These are phyloP conservation scores for Labeo rohita DNA, from an alignment of 2,113 vertebrate species.

Conservation along the genomic window DNA sequence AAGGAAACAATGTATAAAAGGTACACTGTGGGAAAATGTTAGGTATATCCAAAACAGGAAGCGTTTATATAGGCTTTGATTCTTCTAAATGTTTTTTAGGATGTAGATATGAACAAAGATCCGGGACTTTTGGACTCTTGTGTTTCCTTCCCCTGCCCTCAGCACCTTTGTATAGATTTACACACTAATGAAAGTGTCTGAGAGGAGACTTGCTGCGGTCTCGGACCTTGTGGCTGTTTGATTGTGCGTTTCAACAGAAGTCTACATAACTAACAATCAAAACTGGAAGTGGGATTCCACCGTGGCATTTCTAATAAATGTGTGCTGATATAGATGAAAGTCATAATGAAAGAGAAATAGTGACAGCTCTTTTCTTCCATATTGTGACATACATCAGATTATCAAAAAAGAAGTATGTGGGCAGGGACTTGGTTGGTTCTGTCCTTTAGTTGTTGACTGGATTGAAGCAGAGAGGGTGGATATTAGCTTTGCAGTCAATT, in stretches of 20 bases:
- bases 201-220: not conserved
- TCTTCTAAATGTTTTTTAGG: not conserved
- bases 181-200: constrained; percentile 7
- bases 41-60: constrained; percentile 5
- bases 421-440: not conserved
- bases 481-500: not conserved
- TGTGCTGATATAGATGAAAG: not conserved
- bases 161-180: constrained; percentile 4
- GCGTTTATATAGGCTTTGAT: constrained; percentile 12
- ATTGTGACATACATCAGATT: not conserved
- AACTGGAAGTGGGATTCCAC: not conserved
- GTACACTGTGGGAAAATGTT: not conserved
- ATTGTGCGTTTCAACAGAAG: not conserved
- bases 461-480: not conserved
- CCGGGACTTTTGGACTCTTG: not conserved
- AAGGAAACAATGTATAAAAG: not conserved
- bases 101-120: not conserved
- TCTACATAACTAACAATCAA: not conserved
- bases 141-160: constrained; percentile 24
- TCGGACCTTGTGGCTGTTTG: not conserved
- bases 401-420: not conserved
- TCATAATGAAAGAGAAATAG: not conserved
- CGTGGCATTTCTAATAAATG: not conserved
- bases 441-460: not conserved
- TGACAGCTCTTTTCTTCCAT: not conserved